Percentiles rank a stretch among this genome's conserved stretches.
These are phyloP conservation scores for Acrossocheilus wenchowensis DNA, from an alignment of 2,797 vertebrate species.

Conservation along the genomic window DNA sequence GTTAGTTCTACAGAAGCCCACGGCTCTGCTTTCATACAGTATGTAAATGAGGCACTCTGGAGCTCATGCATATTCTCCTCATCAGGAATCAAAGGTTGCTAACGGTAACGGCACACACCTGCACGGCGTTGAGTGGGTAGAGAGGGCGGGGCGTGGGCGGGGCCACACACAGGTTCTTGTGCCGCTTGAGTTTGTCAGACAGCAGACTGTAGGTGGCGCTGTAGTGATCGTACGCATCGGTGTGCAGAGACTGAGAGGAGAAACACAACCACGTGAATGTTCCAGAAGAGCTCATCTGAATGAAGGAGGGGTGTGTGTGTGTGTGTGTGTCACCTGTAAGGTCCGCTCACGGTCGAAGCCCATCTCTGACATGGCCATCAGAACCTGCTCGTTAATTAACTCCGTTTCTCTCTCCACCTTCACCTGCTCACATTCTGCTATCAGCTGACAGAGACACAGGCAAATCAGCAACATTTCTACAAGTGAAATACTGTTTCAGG, in stretches of 20 bases:
- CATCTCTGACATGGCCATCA: slow-evolving; percentile 95
- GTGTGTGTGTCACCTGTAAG: slow-evolving; percentile 82
- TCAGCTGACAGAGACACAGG: slow-evolving; percentile 78
- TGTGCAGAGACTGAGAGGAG: slow-evolving; percentile 85
- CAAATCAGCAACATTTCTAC: not conserved
- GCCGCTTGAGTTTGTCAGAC: slow-evolving; percentile 92
- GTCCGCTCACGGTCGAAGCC: slow-evolving; percentile 93
- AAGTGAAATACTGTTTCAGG: not conserved
- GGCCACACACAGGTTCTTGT: slow-evolving; percentile 89
- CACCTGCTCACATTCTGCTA: slow-evolving; percentile 93
- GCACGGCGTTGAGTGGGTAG: slow-evolving; percentile 78
- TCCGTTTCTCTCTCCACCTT: slow-evolving; percentile 91
- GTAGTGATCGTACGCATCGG: slow-evolving; percentile 98
- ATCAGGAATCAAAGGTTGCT: slow-evolving; percentile 30
- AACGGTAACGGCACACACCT: slow-evolving; percentile 75
- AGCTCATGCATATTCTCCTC: slow-evolving; percentile 9
- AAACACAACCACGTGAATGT: not conserved
- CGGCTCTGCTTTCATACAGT: not conserved
- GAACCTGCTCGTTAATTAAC: slow-evolving; percentile 92
- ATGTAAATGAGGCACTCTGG: slow-evolving; percentile 1
- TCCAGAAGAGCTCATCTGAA: not conserved
- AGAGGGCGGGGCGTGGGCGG: slow-evolving; percentile 86
- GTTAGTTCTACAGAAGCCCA: not conserved
- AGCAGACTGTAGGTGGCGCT: slow-evolving; percentile 98
- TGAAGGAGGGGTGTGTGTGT: not conserved